Base-by-base conservation (phyloP, 2,797 vertebrate species). In the Hozukius guyotensis region DNA sequence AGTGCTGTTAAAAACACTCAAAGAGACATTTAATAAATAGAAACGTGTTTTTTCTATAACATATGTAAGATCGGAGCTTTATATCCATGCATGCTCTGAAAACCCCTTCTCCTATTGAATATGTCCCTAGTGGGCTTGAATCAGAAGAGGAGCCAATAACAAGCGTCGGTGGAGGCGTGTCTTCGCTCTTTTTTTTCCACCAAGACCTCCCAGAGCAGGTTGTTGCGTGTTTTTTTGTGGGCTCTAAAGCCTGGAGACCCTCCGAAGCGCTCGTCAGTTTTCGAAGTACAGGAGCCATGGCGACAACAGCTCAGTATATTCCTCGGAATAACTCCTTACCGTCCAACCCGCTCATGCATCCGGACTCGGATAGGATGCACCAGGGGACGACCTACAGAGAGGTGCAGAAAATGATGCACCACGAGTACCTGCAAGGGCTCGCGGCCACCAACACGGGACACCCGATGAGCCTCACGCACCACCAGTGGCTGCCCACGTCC, bases 331-430 rank as follows among this genome's bases (percentile, higher is more conserved):
- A 96, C 96, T 96, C 96, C 89, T 95, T 97, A 87, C 96, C 96
- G 93, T 97, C 96, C 84, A 97, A 97, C 93, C 97, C 98, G 81
- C 96, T 99, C 80, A 97, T 98, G 97, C 97, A 97, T 94, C 97
- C 97, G 91, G 97, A 99, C 94, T 96, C 97, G 84, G 98, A 98
- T 87, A 95, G 97, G 92, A 96, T 99, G 94, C 98, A 98, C 90
- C 97, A 97, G 92, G 98, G 97, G 90, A 97, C 98, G 94, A 97
- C 98, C 89, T 99, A 98, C 95, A 95, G 98, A 96, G 98, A 99
- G 94, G 98, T 99, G 94, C 98, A 99, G 96, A 99, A 99, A 95
- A 98, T 99, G 96, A 98, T 99, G 97, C 98, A 99, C 97, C 98
- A 98, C 94, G 98, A 99, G 94, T 99, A 97, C 92, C 94, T 98